Evolutionary conservation across 2,888 invertebrate genomes (phyloP), one percentile per base, ranked within the genome.

Genomic region (Acleris cristana): DNA sequence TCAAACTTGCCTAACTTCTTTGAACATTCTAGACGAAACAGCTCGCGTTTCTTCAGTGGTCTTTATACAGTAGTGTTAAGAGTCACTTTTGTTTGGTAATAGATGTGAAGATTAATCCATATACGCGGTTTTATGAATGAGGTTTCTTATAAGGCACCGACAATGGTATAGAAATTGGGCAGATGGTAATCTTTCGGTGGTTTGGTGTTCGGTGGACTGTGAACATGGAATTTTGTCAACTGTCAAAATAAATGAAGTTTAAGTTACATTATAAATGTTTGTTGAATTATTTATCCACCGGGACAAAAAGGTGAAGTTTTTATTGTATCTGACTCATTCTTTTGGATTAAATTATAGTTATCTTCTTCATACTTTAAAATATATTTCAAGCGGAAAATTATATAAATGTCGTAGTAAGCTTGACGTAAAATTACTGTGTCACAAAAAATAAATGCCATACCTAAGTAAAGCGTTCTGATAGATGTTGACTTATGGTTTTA

Each of bases 101-200:
- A 34, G 56, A 64, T 57, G 59, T 60, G 14, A 51, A 60, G n/a
- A 61, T 61, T 65, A 61, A 56, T 65, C 60, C 60, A 44, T 61
- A 26, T 55, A 59, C 49, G 59, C 49, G 52, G 49, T 65, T 65
- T 53, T 56, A 44, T 60, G 55, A 61, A 61, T 61, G 60, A 44
- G 55, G 49, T 61, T 65, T 65, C 60, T 61, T 65, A 65, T 61
- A 56, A 61, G 51, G 55, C 40, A 56, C 44, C 60, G 65, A 49
- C 55, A 54, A 64, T 64, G 64, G 49, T 49, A 54, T 65, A 56
- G 65, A 65, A 65, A 65, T 65, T 61, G 60, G 51, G 65, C 18
- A 60, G 65, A 65, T 65, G 40, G 44, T 65, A 34, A 65, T 65
- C 65, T 61, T 44, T n/a, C 44, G 34, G 26, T 55, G 55, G 55